Base-by-base conservation (phyloP, 2,113 vertebrate genomes). In the Sinocyclocheilus maitianheensis region DNA sequence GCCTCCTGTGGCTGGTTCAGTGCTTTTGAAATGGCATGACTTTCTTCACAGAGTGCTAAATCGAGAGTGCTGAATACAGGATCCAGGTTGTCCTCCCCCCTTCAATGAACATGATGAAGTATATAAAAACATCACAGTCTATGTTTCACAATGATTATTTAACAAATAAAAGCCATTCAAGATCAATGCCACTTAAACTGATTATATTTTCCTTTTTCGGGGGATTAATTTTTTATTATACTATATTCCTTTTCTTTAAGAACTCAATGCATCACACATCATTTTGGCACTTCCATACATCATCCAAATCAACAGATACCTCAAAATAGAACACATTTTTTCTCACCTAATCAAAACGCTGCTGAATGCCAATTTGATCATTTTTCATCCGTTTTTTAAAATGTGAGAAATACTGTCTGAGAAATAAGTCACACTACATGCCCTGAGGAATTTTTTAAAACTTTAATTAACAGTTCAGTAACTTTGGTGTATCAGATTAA, bases 381-480 rank as follows among this genome's bases (percentile, higher is more conserved):
- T 24, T 62, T 62, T 43, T 62, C 55, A 80, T 80, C 55, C 43
- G 51, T 40, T 78, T 78, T 11, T 60, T n/a, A n/a, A 60, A 37
- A 58, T n/a, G 76, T 78, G 76, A 37, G 55, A 24, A 80, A 80
- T 62, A 7, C 34, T 62, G 77, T 26, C 26, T 26, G 26, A 26
- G 26, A 26, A 26, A 26, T 26, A 43, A 3, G 43, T 63, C 34
- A 43, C 77, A 78, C 77, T 24, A 22, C 77, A 63, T 24, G 5
- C 77, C 20, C 58, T 4, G 30, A n/a, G 34, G 20, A 62, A 62
- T 80, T 62, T 22, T 16, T 22, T 24, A 62, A 62, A 62, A 48
- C 55, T 43, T 80, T 9, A 58, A 37, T 78, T 22, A 78, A 37
- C 26, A 78, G 76, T 78, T 58, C 30, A 58, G 51, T 58, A 11